Evolutionary conservation across 53 echinoderm and acorn worm species (phyloP), one percentile per base, ranked within the genome.

Genomic region (Crossaster papposus): DNA sequence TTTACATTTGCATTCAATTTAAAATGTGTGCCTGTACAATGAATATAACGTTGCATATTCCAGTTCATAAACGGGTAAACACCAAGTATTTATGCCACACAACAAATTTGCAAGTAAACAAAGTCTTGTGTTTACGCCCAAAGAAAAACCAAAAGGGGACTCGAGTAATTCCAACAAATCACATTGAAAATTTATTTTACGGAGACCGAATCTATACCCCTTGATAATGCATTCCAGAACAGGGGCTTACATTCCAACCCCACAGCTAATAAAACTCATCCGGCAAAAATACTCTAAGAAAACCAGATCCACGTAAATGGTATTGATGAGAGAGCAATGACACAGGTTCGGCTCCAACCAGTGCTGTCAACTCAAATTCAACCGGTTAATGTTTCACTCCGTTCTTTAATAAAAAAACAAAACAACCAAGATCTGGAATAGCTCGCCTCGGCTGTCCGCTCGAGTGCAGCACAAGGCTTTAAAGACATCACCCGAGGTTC

Each of bases 361-460:
- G 51, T 2, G 9, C 78, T 78, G 50, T 51, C 52, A 51, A 1
- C 78, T 51, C 50, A 22, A 78, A 78, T 73, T 20, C 15, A 78
- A 78, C 50, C 22, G 78, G 78, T 78, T 78, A 78, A 78, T 78
- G 51, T 78, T 78, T 78, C 78, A 78, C 78, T 51, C 50, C 26
- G 14, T n/a, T 51, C 51, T 51, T 51, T 28, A 78, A n/a, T 28
- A 78, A 73, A 51, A 44, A 51, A 78, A n/a, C 26, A 78, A 73
- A 51, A 44, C 44, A 44, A 50, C 2, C 50, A 51, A 1, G 2
- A 15, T 24, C n/a, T 4, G 23, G 34, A 15, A 23, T 51, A 30
- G n/a, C 73, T 73, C 85, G 9, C 0, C 26, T 72, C 85, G 11
- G 2, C 26, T 72, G 74, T 85, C 85, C 28, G 32, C 53, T 72